Conservation (phyloP, 1,140 invertebrate genomes). For the Papilio polyxenes region DNA sequence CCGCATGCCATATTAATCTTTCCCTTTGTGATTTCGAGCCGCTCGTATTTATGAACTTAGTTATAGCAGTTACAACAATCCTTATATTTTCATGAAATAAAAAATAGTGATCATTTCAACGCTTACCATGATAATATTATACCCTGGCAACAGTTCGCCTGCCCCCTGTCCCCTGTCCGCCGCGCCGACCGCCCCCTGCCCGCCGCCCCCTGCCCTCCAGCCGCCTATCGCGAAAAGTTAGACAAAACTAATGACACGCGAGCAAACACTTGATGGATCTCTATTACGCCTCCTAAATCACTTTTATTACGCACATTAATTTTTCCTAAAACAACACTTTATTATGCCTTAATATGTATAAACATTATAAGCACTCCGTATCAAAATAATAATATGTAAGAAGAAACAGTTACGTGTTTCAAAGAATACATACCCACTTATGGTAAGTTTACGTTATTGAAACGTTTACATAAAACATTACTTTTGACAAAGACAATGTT, state of each 20-base stretch:
- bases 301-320: conserved; percentile 29
- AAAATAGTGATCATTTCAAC: not conserved
- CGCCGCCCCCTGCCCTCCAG: not conserved
- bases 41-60: not conserved
- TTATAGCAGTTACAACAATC: not conserved
- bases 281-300: conserved; percentile 17
- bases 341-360: conserved; percentile 6
- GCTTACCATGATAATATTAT: not conserved
- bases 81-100: not conserved
- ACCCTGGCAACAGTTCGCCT: not conserved
- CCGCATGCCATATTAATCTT: conserved; percentile 12
- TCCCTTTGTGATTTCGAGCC: not conserved
- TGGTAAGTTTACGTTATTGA: too few species aligned
- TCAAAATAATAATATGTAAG: too few species aligned
- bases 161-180: not conserved
- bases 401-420: too few species aligned
- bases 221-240: conserved; percentile 17
- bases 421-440: too few species aligned
- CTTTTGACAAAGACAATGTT: too few species aligned
- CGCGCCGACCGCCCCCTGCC: not conserved
- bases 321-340: conserved; percentile 4
- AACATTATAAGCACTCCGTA: not conserved
- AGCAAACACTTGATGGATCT: conserved; percentile 16
- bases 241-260: conserved; percentile 17
- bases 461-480: too few species aligned